A percentile compares a stretch with the other conserved stretches of the same genome.
phyloP scores from a whole-genome alignment of 2,797 vertebrate genomes.

The Squalus acanthias region DNA sequence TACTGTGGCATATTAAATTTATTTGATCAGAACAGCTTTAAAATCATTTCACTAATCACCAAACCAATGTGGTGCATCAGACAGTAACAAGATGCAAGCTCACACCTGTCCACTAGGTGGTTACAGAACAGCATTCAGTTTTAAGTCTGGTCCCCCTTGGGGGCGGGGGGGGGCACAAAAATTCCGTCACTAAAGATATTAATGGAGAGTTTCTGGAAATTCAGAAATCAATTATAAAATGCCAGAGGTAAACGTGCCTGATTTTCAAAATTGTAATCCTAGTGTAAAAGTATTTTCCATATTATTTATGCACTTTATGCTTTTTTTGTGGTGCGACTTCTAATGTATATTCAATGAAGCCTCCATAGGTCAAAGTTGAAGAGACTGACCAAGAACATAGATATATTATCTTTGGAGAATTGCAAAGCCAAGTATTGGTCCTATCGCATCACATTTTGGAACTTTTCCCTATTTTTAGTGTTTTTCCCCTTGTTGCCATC shows the following conservation, averaged over 20 bases:
- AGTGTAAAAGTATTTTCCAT: no score
- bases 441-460: not conserved
- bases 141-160: not conserved
- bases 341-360: not conserved
- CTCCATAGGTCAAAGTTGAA: not conserved
- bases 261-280: no score
- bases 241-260: no score
- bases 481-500: not conserved
- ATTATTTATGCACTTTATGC: no score
- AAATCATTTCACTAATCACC: no score
- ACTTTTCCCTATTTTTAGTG: not conserved
- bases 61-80: no score
- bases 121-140: not conserved
- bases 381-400: not conserved
- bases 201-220: not conserved
- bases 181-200: not conserved
- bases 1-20: no score
- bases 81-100: not conserved
- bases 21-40: no score
- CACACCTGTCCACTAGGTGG: not conserved
- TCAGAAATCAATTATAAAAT: not conserved
- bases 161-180: no score
- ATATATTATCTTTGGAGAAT: not conserved
- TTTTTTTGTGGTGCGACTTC: no score
- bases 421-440: not conserved